phyloP scores from a whole-genome alignment of 1,140 invertebrate genomes.

The Oedothorax gibbosus region DNA sequence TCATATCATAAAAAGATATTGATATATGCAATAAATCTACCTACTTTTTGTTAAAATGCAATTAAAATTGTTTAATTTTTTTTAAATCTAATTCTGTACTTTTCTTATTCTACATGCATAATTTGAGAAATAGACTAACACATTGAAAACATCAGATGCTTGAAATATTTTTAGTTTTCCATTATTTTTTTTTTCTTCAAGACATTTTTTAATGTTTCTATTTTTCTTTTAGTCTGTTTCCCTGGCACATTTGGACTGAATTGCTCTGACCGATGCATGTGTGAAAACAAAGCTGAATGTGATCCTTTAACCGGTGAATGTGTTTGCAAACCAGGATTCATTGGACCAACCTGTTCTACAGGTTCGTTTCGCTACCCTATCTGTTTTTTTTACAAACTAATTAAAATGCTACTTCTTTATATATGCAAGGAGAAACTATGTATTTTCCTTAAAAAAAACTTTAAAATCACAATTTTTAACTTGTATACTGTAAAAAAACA shows the following conservation, averaged over 20 bases:
- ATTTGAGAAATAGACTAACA: not conserved
- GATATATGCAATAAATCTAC: not conserved
- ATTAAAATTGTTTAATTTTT: not conserved
- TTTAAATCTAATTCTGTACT: not conserved
- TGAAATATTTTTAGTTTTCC: not conserved
- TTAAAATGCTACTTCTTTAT: no score
- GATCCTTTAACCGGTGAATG: constrained; percentile 88
- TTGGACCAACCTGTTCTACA: constrained; percentile 80
- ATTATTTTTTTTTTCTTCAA: not conserved
- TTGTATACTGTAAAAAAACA: no score
- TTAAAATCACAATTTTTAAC: no score
- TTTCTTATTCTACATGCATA: not conserved
- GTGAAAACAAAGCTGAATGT: constrained; percentile 81
- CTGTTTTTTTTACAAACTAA: no score
- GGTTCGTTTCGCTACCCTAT: constrained; percentile 67
- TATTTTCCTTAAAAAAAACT: no score
- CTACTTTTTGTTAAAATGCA: not conserved
- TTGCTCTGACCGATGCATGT: constrained; percentile 84
- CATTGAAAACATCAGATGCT: no score
- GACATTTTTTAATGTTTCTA: not conserved
- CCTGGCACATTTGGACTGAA: constrained; percentile 79
- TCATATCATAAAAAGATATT: not conserved
- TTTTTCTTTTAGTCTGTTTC: constrained; percentile 73
- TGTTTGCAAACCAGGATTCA: constrained; percentile 87
- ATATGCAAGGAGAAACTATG: no score